phyloP scores from a whole-genome alignment of 64 coral and sea anemone species.

The Montipora efflorescens region DNA sequence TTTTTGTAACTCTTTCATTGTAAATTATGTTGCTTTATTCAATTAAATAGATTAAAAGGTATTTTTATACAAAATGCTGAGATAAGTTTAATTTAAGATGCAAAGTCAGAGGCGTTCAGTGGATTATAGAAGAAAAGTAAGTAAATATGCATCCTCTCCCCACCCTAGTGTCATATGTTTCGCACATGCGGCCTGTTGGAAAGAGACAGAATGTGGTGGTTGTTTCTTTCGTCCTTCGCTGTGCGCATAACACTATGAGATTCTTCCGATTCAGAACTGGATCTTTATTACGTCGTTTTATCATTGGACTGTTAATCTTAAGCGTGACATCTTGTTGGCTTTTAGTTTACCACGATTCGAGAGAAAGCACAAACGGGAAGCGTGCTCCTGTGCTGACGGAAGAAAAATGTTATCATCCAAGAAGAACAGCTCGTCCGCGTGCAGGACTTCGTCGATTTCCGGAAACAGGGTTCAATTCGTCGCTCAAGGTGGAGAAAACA shows the following conservation, averaged over 20 bases:
- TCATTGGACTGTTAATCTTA: conserved; percentile 56
- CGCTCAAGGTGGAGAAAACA: conserved; percentile 13
- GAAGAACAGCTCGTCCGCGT: background rate
- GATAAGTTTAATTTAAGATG: no score
- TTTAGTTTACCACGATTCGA: conserved; percentile 73
- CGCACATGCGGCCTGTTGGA: background rate
- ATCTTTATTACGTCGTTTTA: conserved; percentile 52
- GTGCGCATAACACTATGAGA: conserved; percentile 60
- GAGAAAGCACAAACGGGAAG: conserved; percentile 19
- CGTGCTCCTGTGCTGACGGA: conserved; percentile 14
- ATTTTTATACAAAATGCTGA: no score
- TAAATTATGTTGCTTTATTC: background rate
- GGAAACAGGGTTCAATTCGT: background rate
- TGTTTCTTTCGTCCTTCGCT: background rate
- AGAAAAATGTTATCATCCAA: conserved; percentile 55
- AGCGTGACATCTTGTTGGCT: conserved; percentile 79
- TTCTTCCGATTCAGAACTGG: conserved; percentile 70
- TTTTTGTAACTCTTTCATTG: background rate
- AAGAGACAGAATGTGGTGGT: background rate
- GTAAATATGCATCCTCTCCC: background rate
- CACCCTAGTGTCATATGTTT: background rate
- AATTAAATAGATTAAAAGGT: no score
- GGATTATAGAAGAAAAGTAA: no score
- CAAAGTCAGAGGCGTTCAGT: no score
- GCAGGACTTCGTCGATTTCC: background rate